A percentile compares a stretch with the other conserved stretches of the same genome.
These are phyloP conservation scores for Rhinoraja longicauda DNA, from an alignment of 2,797 vertebrate species.

Conservation along the genomic window DNA sequence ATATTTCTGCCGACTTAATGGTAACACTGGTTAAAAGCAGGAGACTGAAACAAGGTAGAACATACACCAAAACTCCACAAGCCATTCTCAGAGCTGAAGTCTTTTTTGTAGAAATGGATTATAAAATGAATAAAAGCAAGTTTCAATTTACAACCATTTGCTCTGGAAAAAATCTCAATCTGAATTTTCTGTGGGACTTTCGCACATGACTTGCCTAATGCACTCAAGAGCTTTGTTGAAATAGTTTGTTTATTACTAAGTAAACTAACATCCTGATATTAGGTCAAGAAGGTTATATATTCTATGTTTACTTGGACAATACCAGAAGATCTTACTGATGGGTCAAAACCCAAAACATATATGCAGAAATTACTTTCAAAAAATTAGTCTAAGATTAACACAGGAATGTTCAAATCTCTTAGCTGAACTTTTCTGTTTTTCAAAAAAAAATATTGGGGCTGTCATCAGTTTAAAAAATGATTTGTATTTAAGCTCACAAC, in stretches of 20 bases:
- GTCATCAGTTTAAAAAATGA: not conserved
- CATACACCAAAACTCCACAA: not conserved
- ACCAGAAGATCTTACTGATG: not conserved
- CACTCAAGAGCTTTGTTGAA: not conserved
- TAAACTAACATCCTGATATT: constrained; percentile 22
- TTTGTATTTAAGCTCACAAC: not conserved
- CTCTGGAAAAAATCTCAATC: not conserved
- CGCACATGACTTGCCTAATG: not conserved
- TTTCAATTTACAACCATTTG: not conserved
- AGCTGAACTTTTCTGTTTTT: constrained; percentile 3
- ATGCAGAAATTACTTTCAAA: not conserved
- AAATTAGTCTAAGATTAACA: not conserved
- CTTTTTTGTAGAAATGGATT: not conserved
- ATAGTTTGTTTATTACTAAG: not conserved
- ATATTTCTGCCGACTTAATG: not conserved
- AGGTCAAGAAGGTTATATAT: not conserved
- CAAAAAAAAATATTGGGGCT: not conserved
- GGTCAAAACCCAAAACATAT: not conserved
- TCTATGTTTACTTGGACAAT: not conserved
- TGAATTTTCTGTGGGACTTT: not conserved
- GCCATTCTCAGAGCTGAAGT: constrained; percentile 6
- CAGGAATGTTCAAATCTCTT: not conserved
- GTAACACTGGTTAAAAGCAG: not conserved
- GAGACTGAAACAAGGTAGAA: not conserved
- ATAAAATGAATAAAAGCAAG: not conserved